Base-by-base conservation (phyloP, 2,113 vertebrate species). In the Tauraco erythrolophus region DNA sequence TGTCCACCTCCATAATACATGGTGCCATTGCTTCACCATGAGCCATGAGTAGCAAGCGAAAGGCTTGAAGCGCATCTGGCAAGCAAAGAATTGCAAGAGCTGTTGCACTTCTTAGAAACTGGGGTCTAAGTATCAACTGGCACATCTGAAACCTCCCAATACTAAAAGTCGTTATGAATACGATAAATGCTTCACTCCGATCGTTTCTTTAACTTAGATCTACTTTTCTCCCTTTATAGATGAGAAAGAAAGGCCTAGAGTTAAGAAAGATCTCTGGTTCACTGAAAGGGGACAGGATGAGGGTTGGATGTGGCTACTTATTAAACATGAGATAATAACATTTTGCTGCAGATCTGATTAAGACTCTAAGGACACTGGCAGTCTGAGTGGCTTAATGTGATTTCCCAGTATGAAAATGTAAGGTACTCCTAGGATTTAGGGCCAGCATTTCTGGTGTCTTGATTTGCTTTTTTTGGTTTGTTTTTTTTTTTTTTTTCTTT, bases 321-420 rank as follows among this genome's bases (percentile, higher is more conserved):
- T 77, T 86, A 77, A 85, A 90, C 75, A 90, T 46, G 21, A 74
- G 54, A 58, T 90, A 94, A 95, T 79, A 89, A 64, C 30, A 88
- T 92, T 96, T 94, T 76, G 25, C 56, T 90, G 68, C 54, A 80
- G 66, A 94, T 95, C 60, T 84, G 50, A 90, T 96, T 92, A 94
- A 30, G 23, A 24, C 19, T 84, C 43, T 71, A 80, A 93, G 68
- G 76, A 88, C 56, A 71, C 46, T 81, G 51, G 62, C 79, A 90
- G 77, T 88, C 75, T 86, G 64, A 84, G 25, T 78, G 46, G 28
- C 22, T 85, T 96, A 94, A 92, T 88, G 18, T 83, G 70, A 95
- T 94, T 94, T 96, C 39, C 33, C 61, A 89, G 43, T 91, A 81
- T 19, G 86, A 92, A 92, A 92, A 92, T 17, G 4, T 71, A 84